A percentile compares a stretch with the other conserved stretches of the same genome.
These are phyloP conservation scores for Agriopis aurantiaria DNA, from an alignment of 2,888 invertebrate genomes.

Conservation along the genomic window DNA sequence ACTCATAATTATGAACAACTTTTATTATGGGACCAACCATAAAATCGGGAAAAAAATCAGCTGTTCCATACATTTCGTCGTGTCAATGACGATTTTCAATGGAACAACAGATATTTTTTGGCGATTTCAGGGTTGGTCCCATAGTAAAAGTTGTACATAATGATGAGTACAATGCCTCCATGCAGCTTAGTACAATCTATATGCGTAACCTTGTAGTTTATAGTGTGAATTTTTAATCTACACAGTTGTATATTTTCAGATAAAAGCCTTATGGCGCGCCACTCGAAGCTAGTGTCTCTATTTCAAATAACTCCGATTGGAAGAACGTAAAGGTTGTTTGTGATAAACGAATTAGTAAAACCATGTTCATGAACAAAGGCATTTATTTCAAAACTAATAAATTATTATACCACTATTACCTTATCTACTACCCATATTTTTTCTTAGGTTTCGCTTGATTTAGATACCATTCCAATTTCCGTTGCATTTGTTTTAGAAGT, in stretches of 20 bases:
- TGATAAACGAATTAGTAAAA: not conserved
- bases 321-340: not conserved
- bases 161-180: too few species aligned
- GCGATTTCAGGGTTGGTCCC: too few species aligned
- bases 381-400: constrained; percentile 17
- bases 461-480: not conserved
- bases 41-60: too few species aligned
- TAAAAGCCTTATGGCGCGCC: constrained; percentile 15
- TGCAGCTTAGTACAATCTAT: too few species aligned
- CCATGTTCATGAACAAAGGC: not conserved
- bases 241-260: constrained; percentile 3
- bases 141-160: too few species aligned
- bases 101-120: too few species aligned
- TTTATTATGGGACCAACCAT: too few species aligned
- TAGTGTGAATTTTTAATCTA: not conserved
- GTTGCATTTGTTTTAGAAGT: constrained; percentile 47
- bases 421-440: constrained; percentile 6
- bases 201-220: not conserved
- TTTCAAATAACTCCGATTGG: not conserved
- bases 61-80: too few species aligned
- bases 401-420: constrained; percentile 11
- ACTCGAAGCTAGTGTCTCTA: not conserved
- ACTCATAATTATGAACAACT: too few species aligned
- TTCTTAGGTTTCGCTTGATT: constrained; percentile 1
- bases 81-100: too few species aligned